These are phyloP conservation scores for Tyrannus savana DNA, from an alignment of 2,113 vertebrate species.

Conservation along the genomic window DNA sequence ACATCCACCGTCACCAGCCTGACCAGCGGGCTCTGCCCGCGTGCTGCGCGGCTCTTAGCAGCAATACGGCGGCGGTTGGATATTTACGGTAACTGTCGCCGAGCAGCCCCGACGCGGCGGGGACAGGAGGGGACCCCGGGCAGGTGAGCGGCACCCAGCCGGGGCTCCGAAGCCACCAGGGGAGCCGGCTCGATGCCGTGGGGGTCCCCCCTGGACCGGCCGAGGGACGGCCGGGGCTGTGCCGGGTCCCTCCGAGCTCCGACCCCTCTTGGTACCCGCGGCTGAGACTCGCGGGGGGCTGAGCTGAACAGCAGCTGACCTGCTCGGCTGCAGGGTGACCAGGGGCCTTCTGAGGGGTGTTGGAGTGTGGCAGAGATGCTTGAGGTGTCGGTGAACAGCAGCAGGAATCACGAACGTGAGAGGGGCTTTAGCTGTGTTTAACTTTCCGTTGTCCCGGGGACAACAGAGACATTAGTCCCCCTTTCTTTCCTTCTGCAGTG, in stretches of 20 bases:
- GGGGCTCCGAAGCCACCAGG: too few relatives aligned
- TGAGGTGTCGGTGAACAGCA: background rate
- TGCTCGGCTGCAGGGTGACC: background rate
- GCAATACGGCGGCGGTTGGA: background rate
- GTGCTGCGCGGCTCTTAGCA: background rate
- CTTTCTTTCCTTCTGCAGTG: background rate
- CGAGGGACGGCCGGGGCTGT: too few relatives aligned
- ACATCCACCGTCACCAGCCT: too few relatives aligned
- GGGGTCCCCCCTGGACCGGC: too few relatives aligned
- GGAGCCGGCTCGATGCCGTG: too few relatives aligned
- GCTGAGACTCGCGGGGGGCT: too few relatives aligned
- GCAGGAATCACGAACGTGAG: background rate
- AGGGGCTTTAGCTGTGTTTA: background rate
- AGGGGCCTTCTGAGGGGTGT: background rate
- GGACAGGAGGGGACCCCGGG: background rate
- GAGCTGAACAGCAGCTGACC: background rate
- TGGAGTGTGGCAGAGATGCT: background rate
- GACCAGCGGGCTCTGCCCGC: background rate
- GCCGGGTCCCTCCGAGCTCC: background rate
- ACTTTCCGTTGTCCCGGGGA: background rate
- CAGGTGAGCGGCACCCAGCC: background rate
- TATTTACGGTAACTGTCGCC: background rate
- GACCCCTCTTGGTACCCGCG: too few relatives aligned
- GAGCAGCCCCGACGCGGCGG: too few relatives aligned
- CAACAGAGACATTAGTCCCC: background rate